Conservation (phyloP, 2,888 invertebrate species). For the Malthinus seriepunctatus region DNA sequence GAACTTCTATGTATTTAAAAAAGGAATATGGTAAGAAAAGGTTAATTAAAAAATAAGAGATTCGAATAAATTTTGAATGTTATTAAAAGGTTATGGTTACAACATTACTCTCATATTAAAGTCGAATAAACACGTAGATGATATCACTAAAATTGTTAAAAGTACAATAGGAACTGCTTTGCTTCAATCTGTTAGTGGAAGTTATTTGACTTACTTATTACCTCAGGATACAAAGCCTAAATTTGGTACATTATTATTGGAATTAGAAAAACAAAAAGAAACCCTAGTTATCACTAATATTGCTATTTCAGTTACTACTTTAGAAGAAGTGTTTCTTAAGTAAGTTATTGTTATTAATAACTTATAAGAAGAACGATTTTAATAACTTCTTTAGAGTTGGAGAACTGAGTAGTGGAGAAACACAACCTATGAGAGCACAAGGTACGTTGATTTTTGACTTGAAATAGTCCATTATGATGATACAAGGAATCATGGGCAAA, state of each 20-base stretch:
- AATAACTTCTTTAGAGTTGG: conserved; percentile 25
- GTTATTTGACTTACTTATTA: conserved; percentile 55
- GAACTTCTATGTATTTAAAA: conserved; percentile 83
- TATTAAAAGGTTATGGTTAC: conserved; percentile 69
- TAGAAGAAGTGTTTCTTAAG: conserved; percentile 93
- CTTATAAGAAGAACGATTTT: neutral
- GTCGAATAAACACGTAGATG: conserved; percentile 22
- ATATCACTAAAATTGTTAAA: conserved; percentile 42
- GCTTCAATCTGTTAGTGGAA: conserved; percentile 52
- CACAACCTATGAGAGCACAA: neutral
- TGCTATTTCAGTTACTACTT: conserved; percentile 83
- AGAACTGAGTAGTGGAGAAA: conserved; percentile 8
- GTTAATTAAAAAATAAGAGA: conserved; percentile 38
- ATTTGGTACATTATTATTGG: conserved; percentile 65
- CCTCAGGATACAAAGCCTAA: conserved; percentile 60
- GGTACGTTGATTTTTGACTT: neutral
- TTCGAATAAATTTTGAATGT: conserved; percentile 57
- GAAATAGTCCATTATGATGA: no score
- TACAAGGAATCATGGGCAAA: conserved; percentile 66
- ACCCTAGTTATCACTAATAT: conserved; percentile 72
- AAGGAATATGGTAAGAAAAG: conserved; percentile 58
- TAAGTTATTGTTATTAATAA: conserved; percentile 69
- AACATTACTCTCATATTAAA: conserved; percentile 71
- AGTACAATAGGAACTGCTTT: conserved; percentile 36
- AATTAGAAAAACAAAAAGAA: conserved; percentile 63